Conservation (phyloP, 2,888 invertebrate genomes). For the Myathropa florea region DNA sequence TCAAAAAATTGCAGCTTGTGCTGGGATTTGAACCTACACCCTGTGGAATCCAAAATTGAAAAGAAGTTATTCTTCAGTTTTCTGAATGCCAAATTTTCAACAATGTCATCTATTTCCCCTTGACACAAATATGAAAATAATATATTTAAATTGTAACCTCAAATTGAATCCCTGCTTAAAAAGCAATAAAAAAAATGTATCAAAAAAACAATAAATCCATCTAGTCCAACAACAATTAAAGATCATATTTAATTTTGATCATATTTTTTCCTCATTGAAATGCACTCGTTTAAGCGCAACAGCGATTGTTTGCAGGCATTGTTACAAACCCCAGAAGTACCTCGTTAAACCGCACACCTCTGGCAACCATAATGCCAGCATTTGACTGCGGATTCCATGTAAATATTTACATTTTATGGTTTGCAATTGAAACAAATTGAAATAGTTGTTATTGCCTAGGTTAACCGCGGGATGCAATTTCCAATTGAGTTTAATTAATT, state of each 20-base stretch:
- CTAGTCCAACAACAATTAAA: neutral
- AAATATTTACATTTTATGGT: constrained; percentile 38
- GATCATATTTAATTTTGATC: neutral
- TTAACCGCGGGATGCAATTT: constrained; percentile 33
- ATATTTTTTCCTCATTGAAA: neutral
- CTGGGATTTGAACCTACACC: no score
- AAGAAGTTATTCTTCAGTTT: no score
- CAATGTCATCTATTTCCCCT: no score
- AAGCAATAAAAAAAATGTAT: no score
- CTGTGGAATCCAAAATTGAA: no score
- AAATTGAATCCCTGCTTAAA: no score
- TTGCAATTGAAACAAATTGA: constrained; percentile 30
- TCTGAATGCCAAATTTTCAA: no score
- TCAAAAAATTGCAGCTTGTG: no score
- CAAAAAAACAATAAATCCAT: no score
- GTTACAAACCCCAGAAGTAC: neutral
- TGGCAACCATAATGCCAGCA: neutral
- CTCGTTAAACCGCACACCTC: neutral
- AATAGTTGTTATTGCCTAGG: constrained; percentile 38
- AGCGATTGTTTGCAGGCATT: neutral
- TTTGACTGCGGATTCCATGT: neutral
- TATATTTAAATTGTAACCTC: no score
- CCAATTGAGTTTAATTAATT: constrained; percentile 44
- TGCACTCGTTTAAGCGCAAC: neutral
- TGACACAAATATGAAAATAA: no score